These are phyloP conservation scores for Acleris literana DNA, from an alignment of 2,888 invertebrate species.

Conservation along the genomic window DNA sequence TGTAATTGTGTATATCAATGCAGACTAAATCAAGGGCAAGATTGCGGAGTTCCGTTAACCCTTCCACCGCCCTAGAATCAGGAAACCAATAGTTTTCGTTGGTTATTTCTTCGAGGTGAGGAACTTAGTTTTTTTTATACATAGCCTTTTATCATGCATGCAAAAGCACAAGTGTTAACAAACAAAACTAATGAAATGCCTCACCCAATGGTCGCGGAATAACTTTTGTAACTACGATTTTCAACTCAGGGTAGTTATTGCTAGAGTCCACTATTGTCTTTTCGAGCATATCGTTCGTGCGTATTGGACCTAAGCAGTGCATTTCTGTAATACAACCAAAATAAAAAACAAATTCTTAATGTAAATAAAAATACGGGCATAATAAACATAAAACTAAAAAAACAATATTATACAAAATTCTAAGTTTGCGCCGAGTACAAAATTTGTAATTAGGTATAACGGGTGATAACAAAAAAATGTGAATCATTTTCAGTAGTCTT, in stretches of 20 bases:
- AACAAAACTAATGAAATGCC: constrained; percentile 20
- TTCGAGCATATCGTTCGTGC: constrained; percentile 52
- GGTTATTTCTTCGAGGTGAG: no score
- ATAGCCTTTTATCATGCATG: background rate
- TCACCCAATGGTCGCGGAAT: constrained; percentile 74
- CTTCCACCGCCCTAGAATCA: no score
- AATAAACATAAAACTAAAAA: constrained; percentile 14
- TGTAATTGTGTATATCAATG: no score
- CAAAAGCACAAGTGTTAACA: background rate
- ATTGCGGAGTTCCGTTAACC: no score
- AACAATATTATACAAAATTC: no score
- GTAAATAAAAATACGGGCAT: constrained; percentile 40
- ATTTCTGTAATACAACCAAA: constrained; percentile 63
- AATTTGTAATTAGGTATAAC: no score
- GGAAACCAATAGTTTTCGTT: no score
- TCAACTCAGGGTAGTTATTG: constrained; percentile 70
- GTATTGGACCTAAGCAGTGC: constrained; percentile 56
- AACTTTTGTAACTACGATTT: constrained; percentile 76
- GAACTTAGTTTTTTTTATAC: no score
- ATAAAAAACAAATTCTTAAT: constrained; percentile 42
- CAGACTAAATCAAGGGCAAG: no score
- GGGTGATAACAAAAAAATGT: no score
- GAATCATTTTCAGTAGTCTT: no score
- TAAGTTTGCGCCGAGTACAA: no score
- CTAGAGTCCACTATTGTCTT: constrained; percentile 50